Evolutionary conservation across 92 coral and sea anemone species (phyloP), one percentile per base, ranked within the genome.

Genomic region (Siderastrea radians): DNA sequence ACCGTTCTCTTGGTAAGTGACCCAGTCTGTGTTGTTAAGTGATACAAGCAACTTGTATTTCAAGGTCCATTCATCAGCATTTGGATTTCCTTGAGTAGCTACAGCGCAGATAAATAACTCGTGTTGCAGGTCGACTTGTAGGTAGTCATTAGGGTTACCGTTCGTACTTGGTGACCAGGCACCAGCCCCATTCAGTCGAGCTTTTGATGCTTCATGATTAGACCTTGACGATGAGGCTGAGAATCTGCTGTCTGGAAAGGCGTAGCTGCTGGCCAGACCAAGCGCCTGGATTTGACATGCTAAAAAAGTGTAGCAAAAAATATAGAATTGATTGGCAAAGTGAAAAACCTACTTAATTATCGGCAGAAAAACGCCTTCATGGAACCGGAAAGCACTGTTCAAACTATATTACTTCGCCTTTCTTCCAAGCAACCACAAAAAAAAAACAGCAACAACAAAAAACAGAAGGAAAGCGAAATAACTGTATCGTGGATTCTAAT

Each of bases 11-110:
- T 51, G 17, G 78, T 94, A 94, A 1, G 75, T 14, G 1, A 72
- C 10, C 91, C 90, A 94, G 1, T 38, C 63, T 10, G 57, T 43
- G 44, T 84, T 86, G 72, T 88, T 90, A 3, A 49, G 46, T 0
- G 94, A 84, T 6, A 48, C 62, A 12, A 49, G 65, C 3, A 86
- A 67, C 84, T 86, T 87, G 81, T 88, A 93, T 53, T 74, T 58
- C 3, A 3, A 44, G 54, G 78, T 82, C 78, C 67, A 82, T 1
- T 16, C 53, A 70, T 82, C 38, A 7, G 0, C 49, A 15, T 1
- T 6, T 61, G 62, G 51, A n/a, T 12, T 47, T 60, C 88, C 88
- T 44, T 84, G 79, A 43, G 88, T 84, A 15, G 64, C 88, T 14
- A 84, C 81, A 13, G 88, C 81, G 52, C 88, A 84, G 57, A 84